Evolutionary conservation across 2,888 invertebrate species (phyloP).

Genomic region (Aporophyla lueneburgensis): DNA sequence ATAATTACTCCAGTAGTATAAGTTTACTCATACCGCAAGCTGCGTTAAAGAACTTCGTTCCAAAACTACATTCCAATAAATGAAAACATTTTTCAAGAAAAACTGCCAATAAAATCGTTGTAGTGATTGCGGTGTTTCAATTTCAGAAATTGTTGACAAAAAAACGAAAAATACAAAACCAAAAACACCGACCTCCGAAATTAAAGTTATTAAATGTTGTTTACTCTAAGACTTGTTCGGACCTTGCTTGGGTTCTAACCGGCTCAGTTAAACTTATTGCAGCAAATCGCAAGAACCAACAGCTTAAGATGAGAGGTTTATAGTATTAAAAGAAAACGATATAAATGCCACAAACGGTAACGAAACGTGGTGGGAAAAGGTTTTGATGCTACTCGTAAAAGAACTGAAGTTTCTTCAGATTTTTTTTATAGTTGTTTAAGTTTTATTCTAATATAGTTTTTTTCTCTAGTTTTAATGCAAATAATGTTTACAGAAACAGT

Average conservation of each 20-base stretch:
- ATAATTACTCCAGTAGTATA: too few species aligned
- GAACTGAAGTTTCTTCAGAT: constrained; percentile 2
- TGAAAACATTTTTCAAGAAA: too few species aligned
- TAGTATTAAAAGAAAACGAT: constrained; percentile 36
- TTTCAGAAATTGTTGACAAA: too few species aligned
- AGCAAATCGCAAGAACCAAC: constrained; percentile 23
- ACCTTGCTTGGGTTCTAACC: background rate
- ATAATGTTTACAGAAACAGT: background rate
- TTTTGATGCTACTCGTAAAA: constrained; percentile 20
- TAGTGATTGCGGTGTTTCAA: too few species aligned
- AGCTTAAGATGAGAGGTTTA: constrained; percentile 25
- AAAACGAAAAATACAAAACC: too few species aligned
- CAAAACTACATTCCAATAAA: too few species aligned
- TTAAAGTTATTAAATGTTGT: too few species aligned
- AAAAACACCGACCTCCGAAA: too few species aligned
- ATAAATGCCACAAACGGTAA: constrained; percentile 12
- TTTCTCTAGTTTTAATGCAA: background rate
- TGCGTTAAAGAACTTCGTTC: too few species aligned
- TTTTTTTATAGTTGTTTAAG: background rate
- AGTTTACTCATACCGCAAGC: too few species aligned
- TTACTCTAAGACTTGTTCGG: too few species aligned
- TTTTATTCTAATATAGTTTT: background rate
- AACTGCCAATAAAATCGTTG: too few species aligned
- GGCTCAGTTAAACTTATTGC: constrained; percentile 24
- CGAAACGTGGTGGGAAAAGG: constrained; percentile 21